Conservation (phyloP, 2,113 vertebrate species). For the Nesoenas mayeri region DNA sequence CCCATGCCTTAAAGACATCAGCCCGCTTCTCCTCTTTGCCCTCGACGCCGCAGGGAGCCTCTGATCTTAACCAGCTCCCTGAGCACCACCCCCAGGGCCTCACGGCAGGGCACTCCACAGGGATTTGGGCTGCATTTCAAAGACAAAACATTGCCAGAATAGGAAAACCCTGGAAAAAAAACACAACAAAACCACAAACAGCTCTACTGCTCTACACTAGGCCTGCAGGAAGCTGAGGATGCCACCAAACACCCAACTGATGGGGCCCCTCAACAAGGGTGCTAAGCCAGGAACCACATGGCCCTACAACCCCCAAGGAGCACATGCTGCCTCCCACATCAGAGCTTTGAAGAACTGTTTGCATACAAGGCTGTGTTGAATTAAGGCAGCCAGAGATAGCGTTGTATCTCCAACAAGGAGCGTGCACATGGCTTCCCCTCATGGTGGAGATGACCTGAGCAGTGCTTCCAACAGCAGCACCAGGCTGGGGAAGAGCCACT, state of each 20-base stretch:
- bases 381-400: neutral
- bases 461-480: neutral
- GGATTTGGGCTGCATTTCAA: neutral
- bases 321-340: neutral
- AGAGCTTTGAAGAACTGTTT: neutral
- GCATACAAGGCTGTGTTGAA: fast-evolving
- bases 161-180: neutral
- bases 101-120: fast-evolving
- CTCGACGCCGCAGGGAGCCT: fast-evolving
- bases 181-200: neutral
- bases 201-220: neutral
- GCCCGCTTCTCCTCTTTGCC: neutral
- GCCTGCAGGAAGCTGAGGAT: neutral
- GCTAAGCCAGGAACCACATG: neutral
- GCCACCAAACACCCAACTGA: fast-evolving
- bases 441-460: neutral
- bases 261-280: neutral
- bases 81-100: neutral
- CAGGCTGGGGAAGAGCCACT: neutral
- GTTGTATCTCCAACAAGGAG: neutral
- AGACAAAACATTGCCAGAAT: neutral
- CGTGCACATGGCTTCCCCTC: fast-evolving
- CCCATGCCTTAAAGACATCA: neutral
- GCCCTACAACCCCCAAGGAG: neutral
- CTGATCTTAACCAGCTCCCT: neutral